phyloP scores from a whole-genome alignment of 1,140 invertebrate genomes.

The Helicoverpa armigera region DNA sequence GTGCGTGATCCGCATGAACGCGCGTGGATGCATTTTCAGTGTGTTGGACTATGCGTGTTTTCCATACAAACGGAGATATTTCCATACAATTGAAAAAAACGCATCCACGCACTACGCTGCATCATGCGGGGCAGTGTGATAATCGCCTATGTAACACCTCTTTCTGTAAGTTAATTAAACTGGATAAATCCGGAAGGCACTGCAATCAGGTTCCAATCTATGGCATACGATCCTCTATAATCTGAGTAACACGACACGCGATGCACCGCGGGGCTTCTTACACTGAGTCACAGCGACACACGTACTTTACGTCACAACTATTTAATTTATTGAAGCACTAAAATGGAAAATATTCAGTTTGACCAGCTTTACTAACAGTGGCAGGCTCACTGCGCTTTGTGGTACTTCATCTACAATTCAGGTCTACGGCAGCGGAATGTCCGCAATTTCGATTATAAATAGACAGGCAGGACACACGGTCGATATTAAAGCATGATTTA shows the following conservation, averaged over 20 bases:
- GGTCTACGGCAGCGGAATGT: too few species aligned
- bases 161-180: constrained; percentile 2
- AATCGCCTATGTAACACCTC: background rate
- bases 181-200: constrained; percentile 24
- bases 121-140: too few species aligned
- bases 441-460: background rate
- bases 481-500: constrained; percentile 30
- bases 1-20: too few species aligned
- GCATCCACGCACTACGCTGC: too few species aligned
- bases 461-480: background rate
- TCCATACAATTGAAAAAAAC: too few species aligned
- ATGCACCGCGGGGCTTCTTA: constrained; percentile 39
- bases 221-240: constrained; percentile 30
- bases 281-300: constrained; percentile 37
- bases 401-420: too few species aligned
- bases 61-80: too few species aligned
- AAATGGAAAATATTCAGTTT: constrained; percentile 14
- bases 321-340: constrained; percentile 6
- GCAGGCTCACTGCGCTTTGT: too few species aligned
- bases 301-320: constrained; percentile 10
- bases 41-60: too few species aligned
- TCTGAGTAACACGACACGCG: constrained; percentile 35
- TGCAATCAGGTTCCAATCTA: constrained; percentile 22
- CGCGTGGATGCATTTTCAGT: too few species aligned
- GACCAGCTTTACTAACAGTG: too few species aligned